Percentiles rank a stretch among this genome's conserved stretches.
Evolutionary conservation across 2,888 invertebrate species (phyloP).

Genomic region (Myopa tessellatipennis): DNA sequence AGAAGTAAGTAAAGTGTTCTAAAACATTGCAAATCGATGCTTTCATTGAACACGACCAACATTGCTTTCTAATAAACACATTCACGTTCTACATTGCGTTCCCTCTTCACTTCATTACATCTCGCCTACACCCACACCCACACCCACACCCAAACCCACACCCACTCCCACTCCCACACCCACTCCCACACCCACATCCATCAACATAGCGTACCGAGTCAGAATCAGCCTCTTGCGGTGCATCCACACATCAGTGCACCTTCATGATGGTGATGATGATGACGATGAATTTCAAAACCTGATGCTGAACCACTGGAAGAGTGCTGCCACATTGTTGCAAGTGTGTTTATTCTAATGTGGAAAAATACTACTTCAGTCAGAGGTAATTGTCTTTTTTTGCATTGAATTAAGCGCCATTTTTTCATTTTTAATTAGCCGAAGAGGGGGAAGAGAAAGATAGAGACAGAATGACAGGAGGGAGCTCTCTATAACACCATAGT

Average conservation of each 20-base stretch:
- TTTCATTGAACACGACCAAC: too few relatives aligned
- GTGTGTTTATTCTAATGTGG: slow-evolving; percentile 14
- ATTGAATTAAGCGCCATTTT: background rate
- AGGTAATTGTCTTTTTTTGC: too few relatives aligned
- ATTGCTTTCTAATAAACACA: too few relatives aligned
- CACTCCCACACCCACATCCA: background rate
- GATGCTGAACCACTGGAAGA: background rate
- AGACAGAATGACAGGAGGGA: background rate
- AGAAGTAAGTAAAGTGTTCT: too few relatives aligned
- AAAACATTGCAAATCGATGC: too few relatives aligned
- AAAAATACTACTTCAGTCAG: slow-evolving; percentile 1
- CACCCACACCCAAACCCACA: background rate
- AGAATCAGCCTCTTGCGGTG: background rate
- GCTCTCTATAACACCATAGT: background rate
- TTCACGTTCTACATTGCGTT: too few relatives aligned
- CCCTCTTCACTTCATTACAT: background rate
- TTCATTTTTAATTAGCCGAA: slow-evolving; percentile 16
- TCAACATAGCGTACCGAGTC: background rate
- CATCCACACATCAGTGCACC: slow-evolving; percentile 1
- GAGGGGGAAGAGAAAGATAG: background rate
- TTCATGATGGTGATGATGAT: background rate
- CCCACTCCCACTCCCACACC: background rate
- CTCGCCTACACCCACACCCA: background rate
- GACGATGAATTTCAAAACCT: slow-evolving; percentile 14
- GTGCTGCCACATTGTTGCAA: slow-evolving; percentile 26